Evolutionary conservation across 2,888 invertebrate genomes (phyloP).

Genomic region (Rhamphomyia laevipes): DNA sequence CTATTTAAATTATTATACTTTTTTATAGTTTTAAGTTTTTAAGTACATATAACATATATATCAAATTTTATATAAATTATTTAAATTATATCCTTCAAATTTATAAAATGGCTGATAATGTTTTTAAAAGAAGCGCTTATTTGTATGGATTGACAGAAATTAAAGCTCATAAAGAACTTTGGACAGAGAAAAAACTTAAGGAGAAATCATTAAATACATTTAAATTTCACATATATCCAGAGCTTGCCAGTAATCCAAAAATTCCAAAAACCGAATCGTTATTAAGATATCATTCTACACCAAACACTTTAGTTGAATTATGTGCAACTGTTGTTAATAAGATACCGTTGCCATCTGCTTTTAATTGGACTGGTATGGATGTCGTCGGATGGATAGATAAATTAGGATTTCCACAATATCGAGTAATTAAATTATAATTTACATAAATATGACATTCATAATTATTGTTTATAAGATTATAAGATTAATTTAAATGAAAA

Average conservation of each 20-base stretch:
- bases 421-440: conserved; percentile 26
- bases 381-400: conserved; percentile 41
- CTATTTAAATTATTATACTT: too few species aligned
- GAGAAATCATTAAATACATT: background rate
- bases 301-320: conserved; percentile 39
- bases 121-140: too few species aligned
- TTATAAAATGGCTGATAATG: too few species aligned
- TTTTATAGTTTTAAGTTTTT: too few species aligned
- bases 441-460: background rate
- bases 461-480: background rate
- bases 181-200: background rate
- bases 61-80: too few species aligned
- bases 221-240: background rate
- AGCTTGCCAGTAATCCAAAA: background rate
- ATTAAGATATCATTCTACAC: conserved; percentile 23
- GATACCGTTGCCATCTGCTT: conserved; percentile 35
- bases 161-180: too few species aligned
- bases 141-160: too few species aligned
- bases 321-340: conserved; percentile 33
- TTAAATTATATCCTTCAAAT: too few species aligned
- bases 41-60: too few species aligned
- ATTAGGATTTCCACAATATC: conserved; percentile 42
- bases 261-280: conserved; percentile 14
- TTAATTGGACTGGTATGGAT: conserved; percentile 39
- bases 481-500: background rate